Percentiles rank a stretch among this genome's conserved stretches.
These are phyloP conservation scores for Tineola bisselliella DNA, from an alignment of 2,888 invertebrate species.

Conservation along the genomic window DNA sequence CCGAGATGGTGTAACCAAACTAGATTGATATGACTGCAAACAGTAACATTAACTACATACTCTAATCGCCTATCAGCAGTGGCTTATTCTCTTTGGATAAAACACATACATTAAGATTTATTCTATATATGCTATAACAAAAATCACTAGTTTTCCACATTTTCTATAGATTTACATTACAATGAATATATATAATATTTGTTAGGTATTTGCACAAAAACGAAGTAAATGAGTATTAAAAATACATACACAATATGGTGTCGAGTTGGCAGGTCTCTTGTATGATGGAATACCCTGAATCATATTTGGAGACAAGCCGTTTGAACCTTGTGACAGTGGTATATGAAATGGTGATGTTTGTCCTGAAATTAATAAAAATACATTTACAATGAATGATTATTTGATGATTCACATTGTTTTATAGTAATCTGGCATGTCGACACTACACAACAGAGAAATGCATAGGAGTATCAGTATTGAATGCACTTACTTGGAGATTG, in stretches of 20 bases:
- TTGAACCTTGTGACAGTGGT: constrained; percentile 43
- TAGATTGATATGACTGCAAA: constrained; percentile 50
- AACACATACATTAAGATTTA: no score
- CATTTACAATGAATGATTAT: no score
- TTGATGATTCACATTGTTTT: no score
- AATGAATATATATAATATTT: no score
- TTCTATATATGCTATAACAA: no score
- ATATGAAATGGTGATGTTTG: constrained; percentile 44
- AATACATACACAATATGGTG: constrained; percentile 48
- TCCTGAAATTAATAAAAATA: no score
- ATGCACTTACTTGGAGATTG: neutral
- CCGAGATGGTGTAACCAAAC: constrained; percentile 52
- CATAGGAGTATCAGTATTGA: no score
- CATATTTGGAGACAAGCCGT: constrained; percentile 47
- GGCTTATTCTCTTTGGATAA: no score
- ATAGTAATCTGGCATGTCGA: no score
- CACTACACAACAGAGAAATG: no score
- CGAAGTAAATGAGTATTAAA: neutral
- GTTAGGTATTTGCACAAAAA: neutral
- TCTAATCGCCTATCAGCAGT: neutral
- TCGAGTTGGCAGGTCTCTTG: constrained; percentile 53
- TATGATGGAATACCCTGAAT: constrained; percentile 47
- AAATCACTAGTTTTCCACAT: no score
- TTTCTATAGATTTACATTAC: no score
- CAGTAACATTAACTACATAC: neutral